phyloP scores from a whole-genome alignment of 2,797 vertebrate species.

The Sparidentex hasta region DNA sequence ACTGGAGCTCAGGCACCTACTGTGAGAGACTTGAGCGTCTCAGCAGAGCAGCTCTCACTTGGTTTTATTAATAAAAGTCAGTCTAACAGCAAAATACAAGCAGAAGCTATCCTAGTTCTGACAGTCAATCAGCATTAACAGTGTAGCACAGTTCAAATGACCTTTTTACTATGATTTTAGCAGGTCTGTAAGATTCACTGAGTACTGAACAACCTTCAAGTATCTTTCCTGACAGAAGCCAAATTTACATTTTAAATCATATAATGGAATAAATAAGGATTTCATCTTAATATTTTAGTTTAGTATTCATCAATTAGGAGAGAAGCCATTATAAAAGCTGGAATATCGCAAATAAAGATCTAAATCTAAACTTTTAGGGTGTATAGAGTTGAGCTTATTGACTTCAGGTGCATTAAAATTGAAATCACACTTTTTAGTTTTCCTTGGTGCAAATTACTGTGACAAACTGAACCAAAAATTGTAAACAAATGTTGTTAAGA shows the following conservation, averaged over 20 bases:
- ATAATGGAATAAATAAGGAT: neutral
- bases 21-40: slow-evolving; percentile 5
- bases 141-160: neutral
- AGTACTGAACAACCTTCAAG: neutral
- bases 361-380: no score
- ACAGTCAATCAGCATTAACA: slow-evolving; percentile 86
- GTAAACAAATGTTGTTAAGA: no score
- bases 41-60: slow-evolving; percentile 30
- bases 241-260: neutral
- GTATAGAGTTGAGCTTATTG: no score
- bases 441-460: no score
- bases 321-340: neutral
- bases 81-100: slow-evolving; percentile 22
- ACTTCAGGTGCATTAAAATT: no score
- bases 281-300: neutral
- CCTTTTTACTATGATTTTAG: neutral
- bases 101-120: slow-evolving; percentile 44
- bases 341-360: no score
- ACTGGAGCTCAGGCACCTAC: slow-evolving; percentile 4
- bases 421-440: no score
- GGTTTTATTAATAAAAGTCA: slow-evolving; percentile 19
- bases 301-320: neutral
- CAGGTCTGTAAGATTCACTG: neutral
- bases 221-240: slow-evolving; percentile 56
- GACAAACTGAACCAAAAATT: no score